Evolutionary conservation across 2,797 vertebrate genomes (phyloP).

Genomic region (Xiphorhynchus erythropygius): DNA sequence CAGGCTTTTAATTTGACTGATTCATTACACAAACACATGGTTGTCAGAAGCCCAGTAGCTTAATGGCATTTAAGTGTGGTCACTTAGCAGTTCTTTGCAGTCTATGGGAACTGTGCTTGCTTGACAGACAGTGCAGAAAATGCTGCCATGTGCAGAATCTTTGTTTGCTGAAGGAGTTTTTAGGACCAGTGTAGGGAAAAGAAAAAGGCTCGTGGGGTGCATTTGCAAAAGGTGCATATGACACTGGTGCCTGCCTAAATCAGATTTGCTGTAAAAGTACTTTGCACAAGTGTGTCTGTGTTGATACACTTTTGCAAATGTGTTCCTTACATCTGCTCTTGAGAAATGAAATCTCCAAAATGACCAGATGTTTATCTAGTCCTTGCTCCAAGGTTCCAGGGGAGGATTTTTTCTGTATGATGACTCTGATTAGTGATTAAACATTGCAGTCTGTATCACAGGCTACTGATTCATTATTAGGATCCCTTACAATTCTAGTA

Average conservation of each 20-base stretch:
- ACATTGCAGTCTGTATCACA: neutral
- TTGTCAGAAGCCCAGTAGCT: constrained; percentile 65
- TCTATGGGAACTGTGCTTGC: constrained; percentile 5
- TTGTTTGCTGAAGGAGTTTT: constrained; percentile 12
- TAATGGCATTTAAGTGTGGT: constrained; percentile 66
- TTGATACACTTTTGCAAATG: neutral
- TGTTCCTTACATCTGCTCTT: neutral
- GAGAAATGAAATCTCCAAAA: neutral
- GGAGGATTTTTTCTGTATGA: neutral
- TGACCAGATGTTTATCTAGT: constrained; percentile 1
- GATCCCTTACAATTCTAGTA: neutral
- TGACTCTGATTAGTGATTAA: neutral
- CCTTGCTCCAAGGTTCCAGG: neutral
- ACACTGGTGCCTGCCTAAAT: constrained; percentile 5
- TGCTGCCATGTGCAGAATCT: neutral
- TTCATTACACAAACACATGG: constrained; percentile 60
- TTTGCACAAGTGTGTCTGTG: neutral
- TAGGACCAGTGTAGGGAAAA: neutral
- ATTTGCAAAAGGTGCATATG: neutral
- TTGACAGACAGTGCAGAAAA: constrained; percentile 25
- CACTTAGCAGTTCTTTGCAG: constrained; percentile 62
- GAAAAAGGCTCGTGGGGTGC: neutral
- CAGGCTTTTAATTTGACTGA: constrained; percentile 65
- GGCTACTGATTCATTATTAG: neutral
- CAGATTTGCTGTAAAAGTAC: constrained; percentile 17